A percentile compares a stretch with the other conserved stretches of the same genome.
phyloP scores from a whole-genome alignment of 2,797 vertebrate species.

The Hyperoplus lanceolatus region DNA sequence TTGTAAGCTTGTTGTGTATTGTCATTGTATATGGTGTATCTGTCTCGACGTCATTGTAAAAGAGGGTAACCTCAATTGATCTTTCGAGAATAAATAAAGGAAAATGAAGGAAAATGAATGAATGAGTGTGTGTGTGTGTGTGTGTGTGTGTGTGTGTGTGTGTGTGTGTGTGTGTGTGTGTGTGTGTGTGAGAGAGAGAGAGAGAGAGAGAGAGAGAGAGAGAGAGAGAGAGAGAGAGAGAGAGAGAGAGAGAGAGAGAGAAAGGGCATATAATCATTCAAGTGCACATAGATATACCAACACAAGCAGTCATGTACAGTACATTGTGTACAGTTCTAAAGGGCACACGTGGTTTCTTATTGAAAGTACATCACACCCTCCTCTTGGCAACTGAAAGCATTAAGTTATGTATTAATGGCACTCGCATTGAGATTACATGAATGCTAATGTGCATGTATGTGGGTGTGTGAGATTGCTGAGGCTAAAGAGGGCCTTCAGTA shows the following conservation, averaged over 20 bases:
- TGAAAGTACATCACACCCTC: background rate
- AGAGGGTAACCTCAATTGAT: too few species aligned
- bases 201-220: too few species aligned
- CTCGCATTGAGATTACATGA: slow-evolving; percentile 16
- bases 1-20: too few species aligned
- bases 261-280: background rate
- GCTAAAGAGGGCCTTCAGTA: slow-evolving; percentile 10
- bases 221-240: too few species aligned
- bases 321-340: slow-evolving; percentile 1
- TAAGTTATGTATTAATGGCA: background rate
- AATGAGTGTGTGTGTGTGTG: too few species aligned
- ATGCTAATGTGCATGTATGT: slow-evolving; percentile 19
- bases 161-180: too few species aligned
- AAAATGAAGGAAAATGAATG: too few species aligned
- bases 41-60: too few species aligned
- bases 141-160: too few species aligned
- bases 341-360: background rate
- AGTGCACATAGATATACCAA: background rate
- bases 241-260: background rate
- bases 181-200: too few species aligned
- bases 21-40: too few species aligned
- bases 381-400: slow-evolving; percentile 1
- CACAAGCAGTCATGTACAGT: background rate
- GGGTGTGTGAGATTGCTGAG: slow-evolving; percentile 8
- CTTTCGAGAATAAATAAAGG: too few species aligned